A percentile compares a stretch with the other conserved stretches of the same genome.
These are phyloP conservation scores for Halocynthia roretzi DNA, from an alignment of 23 tunicate genomes.

Conservation along the genomic window DNA sequence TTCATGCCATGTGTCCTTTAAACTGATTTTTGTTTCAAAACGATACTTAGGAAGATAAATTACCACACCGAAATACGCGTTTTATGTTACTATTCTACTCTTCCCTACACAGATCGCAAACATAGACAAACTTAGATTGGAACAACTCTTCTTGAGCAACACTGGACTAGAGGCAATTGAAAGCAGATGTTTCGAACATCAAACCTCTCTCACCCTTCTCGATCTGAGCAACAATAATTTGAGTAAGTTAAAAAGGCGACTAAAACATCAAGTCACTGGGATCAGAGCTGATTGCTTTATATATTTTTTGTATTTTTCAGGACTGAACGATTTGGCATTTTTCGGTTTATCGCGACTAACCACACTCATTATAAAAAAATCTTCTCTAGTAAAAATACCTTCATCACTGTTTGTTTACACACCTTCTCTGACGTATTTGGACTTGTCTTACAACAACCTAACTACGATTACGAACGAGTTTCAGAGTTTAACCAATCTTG, in stretches of 20 bases:
- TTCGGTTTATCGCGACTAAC: conserved; percentile 6
- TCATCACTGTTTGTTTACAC: not conserved
- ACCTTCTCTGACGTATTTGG: conserved; percentile 8
- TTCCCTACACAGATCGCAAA: conserved; percentile 20
- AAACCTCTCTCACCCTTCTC: conserved; percentile 9
- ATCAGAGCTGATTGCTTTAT: no score
- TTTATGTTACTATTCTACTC: not conserved
- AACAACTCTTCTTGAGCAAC: conserved; percentile 25
- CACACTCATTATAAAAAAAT: not conserved
- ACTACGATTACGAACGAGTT: not conserved
- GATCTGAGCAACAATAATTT: conserved; percentile 54
- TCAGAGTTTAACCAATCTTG: not conserved
- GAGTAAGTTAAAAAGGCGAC: not conserved
- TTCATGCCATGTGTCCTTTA: not conserved
- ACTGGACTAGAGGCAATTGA: conserved; percentile 41
- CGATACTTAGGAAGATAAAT: not conserved
- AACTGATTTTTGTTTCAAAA: not conserved
- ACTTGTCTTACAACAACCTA: conserved; percentile 4
- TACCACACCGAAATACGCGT: no score
- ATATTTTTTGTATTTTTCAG: not conserved
- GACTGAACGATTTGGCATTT: conserved; percentile 1
- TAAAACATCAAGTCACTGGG: no score
- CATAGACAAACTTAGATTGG: conserved; percentile 10
- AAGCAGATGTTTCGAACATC: conserved; percentile 26
- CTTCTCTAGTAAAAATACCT: conserved; percentile 4